Evolutionary conservation across 1,140 invertebrate species (phyloP), one percentile per base, ranked within the genome.

Genomic region (Ladona fulva): DNA sequence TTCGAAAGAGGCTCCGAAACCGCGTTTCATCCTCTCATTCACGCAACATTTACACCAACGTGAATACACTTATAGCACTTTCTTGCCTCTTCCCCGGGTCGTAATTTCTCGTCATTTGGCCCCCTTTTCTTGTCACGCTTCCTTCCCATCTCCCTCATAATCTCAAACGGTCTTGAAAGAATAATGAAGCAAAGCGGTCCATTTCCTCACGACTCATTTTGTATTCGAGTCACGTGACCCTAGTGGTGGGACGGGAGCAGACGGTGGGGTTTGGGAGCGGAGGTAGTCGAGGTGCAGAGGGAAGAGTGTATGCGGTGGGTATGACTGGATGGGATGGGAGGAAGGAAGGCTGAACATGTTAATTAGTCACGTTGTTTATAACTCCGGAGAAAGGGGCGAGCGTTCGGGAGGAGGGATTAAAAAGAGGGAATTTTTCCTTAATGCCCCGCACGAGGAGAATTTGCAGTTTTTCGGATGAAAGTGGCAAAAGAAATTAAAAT

Each of bases 341-440:
- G 52, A 22, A 22, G 52, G 52, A 66, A 52, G 10, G 44, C 19
- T 11, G 19, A 19, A 66, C 52, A 22, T 22, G 52, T 66, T 66
- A 66, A 66, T 66, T 66, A 66, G 52, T 66, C 52, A 66, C 52
- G 52, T 66, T 66, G 52, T 66, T 66, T 66, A 66, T 66, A 22
- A 66, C 52, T 66, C 52, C 52, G 52, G 52, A 12, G 44, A 52
- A 52, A 52, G 19, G 44, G 44, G 19, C 10, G 44, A 19, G 52
- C 5, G 52, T 66, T 66, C 16, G n/a, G n/a, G 52, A 19, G 52
- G 52, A 66, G 12, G 52, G 14, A 66, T 66, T 19, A 66, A 66
- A 52, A 52, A 66, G 52, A 12, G n/a, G 29, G 8, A 37, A 37
- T 37, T 37, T 37, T 37, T n/a, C n/a, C 29, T 37, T 37, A 37